Evolutionary conservation across 2,888 invertebrate genomes (phyloP).

Genomic region (Zele albiditarsus): DNA sequence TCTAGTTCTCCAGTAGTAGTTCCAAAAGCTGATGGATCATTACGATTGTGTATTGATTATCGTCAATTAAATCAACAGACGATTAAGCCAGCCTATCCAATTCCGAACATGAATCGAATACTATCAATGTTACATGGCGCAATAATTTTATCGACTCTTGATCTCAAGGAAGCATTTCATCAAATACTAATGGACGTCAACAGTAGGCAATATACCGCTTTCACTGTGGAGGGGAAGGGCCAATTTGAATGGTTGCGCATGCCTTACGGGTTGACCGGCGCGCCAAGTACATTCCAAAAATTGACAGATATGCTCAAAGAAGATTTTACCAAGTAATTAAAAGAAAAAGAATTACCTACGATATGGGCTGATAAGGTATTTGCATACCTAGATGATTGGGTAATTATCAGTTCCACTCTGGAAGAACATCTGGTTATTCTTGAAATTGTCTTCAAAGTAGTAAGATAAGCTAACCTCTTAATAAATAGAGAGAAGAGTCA

Average conservation of each 20-base stretch:
- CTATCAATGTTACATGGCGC: slow-evolving; percentile 8
- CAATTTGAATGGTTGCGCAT: slow-evolving; percentile 24
- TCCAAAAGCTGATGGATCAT: slow-evolving; percentile 53
- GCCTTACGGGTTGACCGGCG: slow-evolving; percentile 33
- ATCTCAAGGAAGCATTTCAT: slow-evolving; percentile 36
- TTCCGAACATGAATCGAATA: slow-evolving; percentile 46
- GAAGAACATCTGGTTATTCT: no score
- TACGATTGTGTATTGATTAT: slow-evolving; percentile 59
- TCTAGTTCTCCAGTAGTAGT: slow-evolving; percentile 56
- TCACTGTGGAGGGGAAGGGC: slow-evolving; percentile 35
- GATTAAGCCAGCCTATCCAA: background rate
- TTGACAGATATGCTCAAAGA: slow-evolving; percentile 27
- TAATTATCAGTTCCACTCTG: no score
- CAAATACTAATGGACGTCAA: slow-evolving; percentile 25
- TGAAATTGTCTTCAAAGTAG: no score
- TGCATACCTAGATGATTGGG: no score
- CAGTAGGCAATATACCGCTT: slow-evolving; percentile 23
- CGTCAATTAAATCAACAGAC: slow-evolving; percentile 54
- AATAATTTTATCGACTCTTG: slow-evolving; percentile 36
- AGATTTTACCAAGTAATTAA: background rate
- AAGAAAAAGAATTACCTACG: background rate
- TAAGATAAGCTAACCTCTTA: no score
- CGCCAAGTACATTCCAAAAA: slow-evolving; percentile 39
- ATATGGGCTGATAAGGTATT: slow-evolving; percentile 15
- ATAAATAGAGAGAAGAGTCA: slow-evolving; percentile 23